Base-by-base conservation (phyloP, 2,113 vertebrate genomes). In the Oryzias woworae region DNA sequence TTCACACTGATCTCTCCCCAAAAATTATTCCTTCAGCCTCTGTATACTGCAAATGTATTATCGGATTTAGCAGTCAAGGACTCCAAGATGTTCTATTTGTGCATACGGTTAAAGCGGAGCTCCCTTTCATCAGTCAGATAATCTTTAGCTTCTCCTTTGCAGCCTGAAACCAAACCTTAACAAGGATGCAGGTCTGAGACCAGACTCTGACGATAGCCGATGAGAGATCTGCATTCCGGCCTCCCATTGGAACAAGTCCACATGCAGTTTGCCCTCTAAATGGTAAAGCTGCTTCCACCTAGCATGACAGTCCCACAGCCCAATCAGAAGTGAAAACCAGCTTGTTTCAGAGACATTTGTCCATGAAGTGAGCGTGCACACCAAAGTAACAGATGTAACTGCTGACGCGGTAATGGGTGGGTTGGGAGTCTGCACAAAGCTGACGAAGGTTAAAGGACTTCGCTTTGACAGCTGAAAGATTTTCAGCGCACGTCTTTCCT, bases 391-490 rank as follows among this genome's bases (percentile, higher is more conserved):
- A 63, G 72, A 71, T 68, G 66, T 73, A 77, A 77, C 74, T 77
- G 67, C 60, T 52, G 57, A 36, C 7, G 41, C 46, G 69, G 57
- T 77, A 68, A 83, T 76, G 58, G 57, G 46, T 54, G 44, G 69
- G 59, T 75, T 66, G 77, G 71, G 71, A 69, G 71, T 63, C 77
- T 66, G 73, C 76, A 74, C 57, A 69, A 58, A 46, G 75, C 71
- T 64, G 76, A 61, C 53, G 71, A 64, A 75, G 66, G 66, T 67
- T 70, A 78, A 73, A 79, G 50, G 36, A 36, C 8, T 10, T 8
- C 2, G 36, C 36, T 36, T 66, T 50, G 47, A 41, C 48, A 8
- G 26, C 60, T 52, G 50, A 60, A 14, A 22, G 63, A 51, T 67
- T 63, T 24, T 7, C 59, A 64, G 57, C 48, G 55, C 52, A 3